Percentiles rank a stretch among this genome's conserved stretches.
Conservation (phyloP, 2,888 invertebrate species). For the Tridacna crocea region DNA sequence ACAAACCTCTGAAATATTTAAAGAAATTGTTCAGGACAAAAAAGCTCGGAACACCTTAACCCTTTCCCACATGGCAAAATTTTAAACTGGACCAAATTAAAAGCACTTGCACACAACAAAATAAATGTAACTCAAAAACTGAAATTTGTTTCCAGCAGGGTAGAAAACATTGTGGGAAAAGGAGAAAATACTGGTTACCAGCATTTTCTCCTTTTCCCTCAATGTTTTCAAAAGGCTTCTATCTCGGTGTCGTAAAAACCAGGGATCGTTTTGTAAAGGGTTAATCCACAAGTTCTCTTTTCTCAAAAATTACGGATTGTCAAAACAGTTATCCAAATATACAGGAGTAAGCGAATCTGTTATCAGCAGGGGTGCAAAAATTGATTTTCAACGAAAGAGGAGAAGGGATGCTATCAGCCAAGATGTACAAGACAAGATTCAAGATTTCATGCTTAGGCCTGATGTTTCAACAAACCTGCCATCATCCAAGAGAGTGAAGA, state of each 20-base stretch:
- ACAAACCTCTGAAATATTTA: not conserved
- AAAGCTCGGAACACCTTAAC: constrained; percentile 5
- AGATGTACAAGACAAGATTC: not conserved
- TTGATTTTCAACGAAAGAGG: constrained; percentile 8
- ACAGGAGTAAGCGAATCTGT: constrained; percentile 7
- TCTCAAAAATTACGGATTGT: constrained; percentile 4
- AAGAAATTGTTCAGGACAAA: constrained; percentile 19
- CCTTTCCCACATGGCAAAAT: too few species aligned
- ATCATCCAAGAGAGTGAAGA: constrained; percentile 13
- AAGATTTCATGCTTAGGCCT: constrained; percentile 15
- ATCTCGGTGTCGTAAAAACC: too few species aligned
- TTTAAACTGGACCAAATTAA: too few species aligned
- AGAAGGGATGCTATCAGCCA: constrained; percentile 9
- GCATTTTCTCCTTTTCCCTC: too few species aligned
- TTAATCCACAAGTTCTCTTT: constrained; percentile 15
- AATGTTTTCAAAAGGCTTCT: too few species aligned
- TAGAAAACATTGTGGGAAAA: too few species aligned
- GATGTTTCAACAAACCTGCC: constrained; percentile 18
- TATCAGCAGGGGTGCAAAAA: constrained; percentile 8
- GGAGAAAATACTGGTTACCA: too few species aligned
- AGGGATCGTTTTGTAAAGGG: too few species aligned
- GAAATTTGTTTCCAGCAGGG: too few species aligned
- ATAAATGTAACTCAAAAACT: too few species aligned
- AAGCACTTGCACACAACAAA: too few species aligned
- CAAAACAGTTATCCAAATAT: constrained; percentile 7